phyloP scores from a whole-genome alignment of 2,888 invertebrate species.

The Cheilosia soror region DNA sequence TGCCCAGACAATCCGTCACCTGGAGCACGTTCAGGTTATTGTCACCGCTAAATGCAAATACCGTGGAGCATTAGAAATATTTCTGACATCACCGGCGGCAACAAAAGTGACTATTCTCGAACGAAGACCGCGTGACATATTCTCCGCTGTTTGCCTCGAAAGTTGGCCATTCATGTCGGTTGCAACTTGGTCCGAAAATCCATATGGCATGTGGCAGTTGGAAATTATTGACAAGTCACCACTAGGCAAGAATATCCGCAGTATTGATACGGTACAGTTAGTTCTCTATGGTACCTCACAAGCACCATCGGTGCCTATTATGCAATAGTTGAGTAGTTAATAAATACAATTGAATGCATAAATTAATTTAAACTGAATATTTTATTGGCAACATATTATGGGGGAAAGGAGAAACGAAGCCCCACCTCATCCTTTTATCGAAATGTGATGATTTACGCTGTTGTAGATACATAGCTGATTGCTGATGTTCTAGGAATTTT shows the following conservation, averaged over 20 bases:
- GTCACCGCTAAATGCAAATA: constrained; percentile 88
- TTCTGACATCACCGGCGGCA: constrained; percentile 91
- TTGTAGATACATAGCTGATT: constrained; percentile 8
- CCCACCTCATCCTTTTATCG: constrained; percentile 56
- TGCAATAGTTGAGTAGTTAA: constrained; percentile 36
- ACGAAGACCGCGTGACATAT: constrained; percentile 88
- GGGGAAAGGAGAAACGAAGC: neutral
- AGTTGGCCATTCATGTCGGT: constrained; percentile 96
- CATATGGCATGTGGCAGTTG: constrained; percentile 88
- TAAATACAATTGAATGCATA: constrained; percentile 62
- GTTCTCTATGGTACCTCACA: constrained; percentile 72
- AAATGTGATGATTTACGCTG: constrained; percentile 46
- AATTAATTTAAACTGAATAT: constrained; percentile 52
- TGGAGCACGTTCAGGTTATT: constrained; percentile 94
- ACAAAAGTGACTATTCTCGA: constrained; percentile 89
- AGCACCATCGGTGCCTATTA: constrained; percentile 28
- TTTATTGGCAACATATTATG: constrained; percentile 14
- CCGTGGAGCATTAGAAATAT: constrained; percentile 91
- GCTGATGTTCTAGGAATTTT: constrained; percentile 46
- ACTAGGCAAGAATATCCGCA: constrained; percentile 54
- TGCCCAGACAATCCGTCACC: constrained; percentile 82
- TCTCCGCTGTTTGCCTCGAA: constrained; percentile 86
- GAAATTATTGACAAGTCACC: constrained; percentile 82
- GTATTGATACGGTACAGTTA: constrained; percentile 69
- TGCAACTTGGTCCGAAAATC: constrained; percentile 95